Evolutionary conservation across 2,797 vertebrate species (phyloP), one percentile per base, ranked within the genome.

Genomic region (Schizopygopsis pylzovi): DNA sequence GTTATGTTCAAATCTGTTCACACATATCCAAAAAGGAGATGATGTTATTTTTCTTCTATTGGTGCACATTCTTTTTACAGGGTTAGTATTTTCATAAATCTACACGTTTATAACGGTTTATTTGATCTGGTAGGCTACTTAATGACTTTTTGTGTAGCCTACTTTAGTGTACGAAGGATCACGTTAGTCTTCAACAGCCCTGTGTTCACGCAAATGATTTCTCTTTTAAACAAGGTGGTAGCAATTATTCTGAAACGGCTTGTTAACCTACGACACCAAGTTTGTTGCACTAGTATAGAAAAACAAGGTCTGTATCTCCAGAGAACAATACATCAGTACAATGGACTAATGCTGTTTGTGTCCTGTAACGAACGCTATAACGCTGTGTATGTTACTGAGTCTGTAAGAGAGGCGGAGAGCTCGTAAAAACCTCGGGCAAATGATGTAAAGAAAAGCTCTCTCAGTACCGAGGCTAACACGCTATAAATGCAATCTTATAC

Each of bases 401-500:
- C 86, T 85, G 73, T 45, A 15, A 70, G 73, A 86, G 82, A 76
- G 86, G 49, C 39, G 83, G 87, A 75, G 49, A 82, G 85, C 82
- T 85, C 89, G 73, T 93, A 92, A 92, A 93, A 92, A 10, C 67
- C 75, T 81, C 85, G 88, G 90, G 87, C 88, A 88, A 79, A 84
- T 88, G 89, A 90, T 90, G 86, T 89, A 84, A 85, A 87, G 85
- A 91, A 92, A 92, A 90, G 73, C 73, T 47, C 87, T 83, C 45
- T 87, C 82, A 72, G 73, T 82, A 86, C 87, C 83, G 75, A 77
- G 33, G 43, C 89, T 89, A 92, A 92, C 83, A 84, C 91, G 85
- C 81, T 91, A 72, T 90, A 87, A 89, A 91, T 81, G 86, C 90
- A 75, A 85, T 85, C 56, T 82, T 87, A 88, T 86, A 86, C 37